These are phyloP conservation scores for Pipistrellus nathusii DNA, from an alignment of 2,797 vertebrate genomes.

Conservation along the genomic window DNA sequence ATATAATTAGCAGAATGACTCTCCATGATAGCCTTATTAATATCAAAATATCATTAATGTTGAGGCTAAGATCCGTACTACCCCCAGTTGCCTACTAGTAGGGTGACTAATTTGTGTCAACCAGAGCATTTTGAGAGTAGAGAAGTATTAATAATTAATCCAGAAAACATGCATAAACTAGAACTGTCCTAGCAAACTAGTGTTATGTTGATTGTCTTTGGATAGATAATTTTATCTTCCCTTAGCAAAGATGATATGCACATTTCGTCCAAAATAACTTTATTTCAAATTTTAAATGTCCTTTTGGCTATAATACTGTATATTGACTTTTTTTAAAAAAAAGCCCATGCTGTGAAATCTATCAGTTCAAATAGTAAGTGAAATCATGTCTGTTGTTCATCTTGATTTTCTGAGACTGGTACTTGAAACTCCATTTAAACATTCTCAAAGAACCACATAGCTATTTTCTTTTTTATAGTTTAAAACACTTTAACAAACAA, in stretches of 20 bases:
- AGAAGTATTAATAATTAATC: conserved; percentile 6
- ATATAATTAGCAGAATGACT: background rate
- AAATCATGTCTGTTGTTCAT: conserved; percentile 5
- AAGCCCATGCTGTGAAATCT: conserved; percentile 18
- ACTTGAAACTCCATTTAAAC: conserved; percentile 42
- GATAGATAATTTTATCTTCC: background rate
- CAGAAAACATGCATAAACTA: background rate
- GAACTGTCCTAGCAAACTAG: background rate
- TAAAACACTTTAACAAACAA: conserved; percentile 2
- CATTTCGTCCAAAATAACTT: conserved; percentile 35
- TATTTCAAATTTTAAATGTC: conserved; percentile 1
- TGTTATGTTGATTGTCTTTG: background rate
- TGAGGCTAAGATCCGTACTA: background rate
- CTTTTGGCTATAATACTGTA: background rate
- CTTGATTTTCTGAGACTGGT: conserved; percentile 19
- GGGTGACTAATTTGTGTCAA: background rate
- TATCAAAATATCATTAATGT: background rate
- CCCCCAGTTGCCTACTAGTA: background rate
- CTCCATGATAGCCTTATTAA: background rate
- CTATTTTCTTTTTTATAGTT: conserved; percentile 54
- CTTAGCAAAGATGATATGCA: conserved; percentile 21
- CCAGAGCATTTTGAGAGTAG: background rate
- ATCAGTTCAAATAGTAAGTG: conserved; percentile 29
- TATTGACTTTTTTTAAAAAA: background rate
- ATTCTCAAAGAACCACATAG: background rate